Evolutionary conservation across 1,140 invertebrate genomes (phyloP).

Genomic region (Lamellibrachia luymesi): DNA sequence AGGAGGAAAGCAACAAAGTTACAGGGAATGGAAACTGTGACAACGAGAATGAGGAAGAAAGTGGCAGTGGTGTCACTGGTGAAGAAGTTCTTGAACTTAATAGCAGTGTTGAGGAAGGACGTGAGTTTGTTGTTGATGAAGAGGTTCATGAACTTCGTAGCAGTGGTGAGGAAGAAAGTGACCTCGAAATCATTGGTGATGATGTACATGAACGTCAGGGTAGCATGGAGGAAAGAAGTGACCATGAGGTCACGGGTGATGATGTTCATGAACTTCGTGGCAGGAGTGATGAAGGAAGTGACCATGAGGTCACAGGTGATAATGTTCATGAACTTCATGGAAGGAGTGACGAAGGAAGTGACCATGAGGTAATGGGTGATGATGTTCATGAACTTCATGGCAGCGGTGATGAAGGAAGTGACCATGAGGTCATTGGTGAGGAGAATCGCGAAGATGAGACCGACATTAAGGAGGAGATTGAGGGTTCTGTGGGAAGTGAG

Average conservation of each 20-base stretch:
- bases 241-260: neutral
- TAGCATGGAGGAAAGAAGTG: neutral
- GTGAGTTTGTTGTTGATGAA: neutral
- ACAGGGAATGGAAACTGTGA: neutral
- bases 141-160: constrained; percentile 23
- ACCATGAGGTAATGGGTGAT: neutral
- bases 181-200: constrained; percentile 22
- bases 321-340: neutral
- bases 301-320: neutral
- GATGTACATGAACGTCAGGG: constrained; percentile 20
- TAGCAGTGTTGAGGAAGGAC: neutral
- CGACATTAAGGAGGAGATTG: neutral
- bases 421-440: neutral
- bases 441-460: neutral
- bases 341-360: neutral
- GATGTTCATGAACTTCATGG: neutral
- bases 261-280: neutral
- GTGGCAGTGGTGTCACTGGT: neutral
- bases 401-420: neutral
- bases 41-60: neutral
- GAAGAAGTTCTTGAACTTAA: too few species aligned
- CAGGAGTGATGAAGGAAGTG: neutral
- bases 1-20: constrained; percentile 2
- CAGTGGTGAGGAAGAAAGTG: constrained; percentile 18
- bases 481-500: constrained; percentile 14